Conservation (phyloP, 64 coral and sea anemone species). For the Actinia equina region DNA sequence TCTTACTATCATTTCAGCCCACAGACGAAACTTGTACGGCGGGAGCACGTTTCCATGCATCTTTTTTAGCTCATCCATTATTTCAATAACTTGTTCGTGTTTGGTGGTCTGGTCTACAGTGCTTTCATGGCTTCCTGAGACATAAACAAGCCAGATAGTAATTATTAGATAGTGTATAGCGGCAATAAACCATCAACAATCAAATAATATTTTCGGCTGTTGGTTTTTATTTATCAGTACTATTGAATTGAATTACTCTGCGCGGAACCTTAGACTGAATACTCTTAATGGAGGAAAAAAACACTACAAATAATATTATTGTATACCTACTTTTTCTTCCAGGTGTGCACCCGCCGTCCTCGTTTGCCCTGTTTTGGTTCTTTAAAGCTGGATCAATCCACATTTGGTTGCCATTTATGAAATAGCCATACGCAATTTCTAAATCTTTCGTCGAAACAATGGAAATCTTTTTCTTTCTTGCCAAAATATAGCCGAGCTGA, state of each 20-base stretch:
- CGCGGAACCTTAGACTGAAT: no score
- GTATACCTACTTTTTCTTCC: neutral
- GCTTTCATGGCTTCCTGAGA: neutral
- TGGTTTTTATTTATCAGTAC: no score
- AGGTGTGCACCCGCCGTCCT: neutral
- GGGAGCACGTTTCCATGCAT: neutral
- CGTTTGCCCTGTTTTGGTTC: neutral
- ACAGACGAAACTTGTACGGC: neutral
- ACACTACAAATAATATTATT: no score
- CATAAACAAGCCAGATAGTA: no score
- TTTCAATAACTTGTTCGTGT: neutral
- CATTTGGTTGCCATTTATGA: neutral
- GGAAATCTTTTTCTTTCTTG: neutral
- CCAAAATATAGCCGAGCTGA: neutral
- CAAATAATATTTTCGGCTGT: no score
- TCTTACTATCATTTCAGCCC: conserved; percentile 8
- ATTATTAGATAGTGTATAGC: no score
- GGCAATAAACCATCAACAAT: no score
- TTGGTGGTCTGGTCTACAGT: neutral
- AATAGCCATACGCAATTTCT: neutral
- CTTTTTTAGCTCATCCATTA: neutral
- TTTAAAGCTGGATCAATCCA: neutral
- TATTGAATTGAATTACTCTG: no score
- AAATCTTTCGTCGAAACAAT: neutral
- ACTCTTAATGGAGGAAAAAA: no score